Percentiles rank a stretch among this genome's conserved stretches.
These are phyloP conservation scores for Notolepis coatsorum DNA, from an alignment of 2,797 vertebrate species.

Conservation along the genomic window DNA sequence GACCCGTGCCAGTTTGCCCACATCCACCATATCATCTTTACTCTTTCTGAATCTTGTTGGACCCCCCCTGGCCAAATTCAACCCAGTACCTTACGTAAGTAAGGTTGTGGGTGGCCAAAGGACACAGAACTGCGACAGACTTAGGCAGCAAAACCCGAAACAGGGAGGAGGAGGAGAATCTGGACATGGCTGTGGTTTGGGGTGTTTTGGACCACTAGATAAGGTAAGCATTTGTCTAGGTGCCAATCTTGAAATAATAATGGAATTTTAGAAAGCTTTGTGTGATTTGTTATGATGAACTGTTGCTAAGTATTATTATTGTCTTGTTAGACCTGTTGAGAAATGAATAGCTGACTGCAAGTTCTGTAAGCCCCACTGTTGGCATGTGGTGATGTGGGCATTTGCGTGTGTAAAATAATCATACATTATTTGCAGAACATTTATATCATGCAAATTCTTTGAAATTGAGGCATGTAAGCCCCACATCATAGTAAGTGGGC, in stretches of 20 bases:
- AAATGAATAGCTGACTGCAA: not conserved
- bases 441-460: not conserved
- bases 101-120: constrained; percentile 3
- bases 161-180: not conserved
- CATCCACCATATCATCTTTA: constrained; percentile 7
- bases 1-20: constrained; percentile 1
- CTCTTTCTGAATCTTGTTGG: constrained; percentile 17
- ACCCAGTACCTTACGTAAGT: constrained; percentile 6
- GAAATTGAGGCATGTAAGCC: constrained; percentile 3
- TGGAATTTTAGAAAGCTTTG: not conserved
- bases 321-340: constrained; percentile 9
- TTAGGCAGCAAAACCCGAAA: not conserved
- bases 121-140: not conserved
- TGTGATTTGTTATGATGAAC: too few species aligned
- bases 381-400: not conserved
- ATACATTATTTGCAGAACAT: not conserved
- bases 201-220: constrained; percentile 20
- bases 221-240: not conserved
- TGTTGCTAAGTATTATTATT: too few species aligned
- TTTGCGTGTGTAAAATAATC: constrained; percentile 3
- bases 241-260: not conserved
- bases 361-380: not conserved
- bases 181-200: constrained; percentile 9
- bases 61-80: constrained; percentile 13
- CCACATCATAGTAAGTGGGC: not conserved